Evolutionary conservation across 2,888 invertebrate species (phyloP).

Genomic region (Eurois occulta): DNA sequence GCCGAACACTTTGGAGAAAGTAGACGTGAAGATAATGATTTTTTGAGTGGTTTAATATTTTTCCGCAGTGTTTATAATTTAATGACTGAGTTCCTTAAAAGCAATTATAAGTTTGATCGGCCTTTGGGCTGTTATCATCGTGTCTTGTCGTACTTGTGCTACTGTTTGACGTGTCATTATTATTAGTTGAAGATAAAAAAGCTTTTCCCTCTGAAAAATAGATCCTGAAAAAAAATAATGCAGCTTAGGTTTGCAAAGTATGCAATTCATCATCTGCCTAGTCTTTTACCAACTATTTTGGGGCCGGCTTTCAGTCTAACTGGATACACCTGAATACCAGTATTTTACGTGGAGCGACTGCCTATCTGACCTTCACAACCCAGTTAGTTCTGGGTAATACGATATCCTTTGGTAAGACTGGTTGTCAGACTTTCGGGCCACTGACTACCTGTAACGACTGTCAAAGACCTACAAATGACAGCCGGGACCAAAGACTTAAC

Average conservation of each 20-base stretch:
- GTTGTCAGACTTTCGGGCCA: too few relatives aligned
- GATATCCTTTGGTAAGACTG: too few relatives aligned
- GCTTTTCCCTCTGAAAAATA: not conserved
- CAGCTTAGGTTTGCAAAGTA: not conserved
- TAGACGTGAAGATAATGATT: not conserved
- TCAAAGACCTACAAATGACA: too few relatives aligned
- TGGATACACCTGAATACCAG: too few relatives aligned
- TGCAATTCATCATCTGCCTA: too few relatives aligned
- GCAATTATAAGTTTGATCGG: slow-evolving; percentile 72
- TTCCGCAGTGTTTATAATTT: not conserved
- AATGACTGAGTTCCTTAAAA: slow-evolving; percentile 40
- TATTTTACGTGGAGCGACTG: too few relatives aligned
- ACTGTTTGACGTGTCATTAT: slow-evolving; percentile 64
- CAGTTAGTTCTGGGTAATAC: too few relatives aligned
- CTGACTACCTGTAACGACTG: too few relatives aligned
- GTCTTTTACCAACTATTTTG: too few relatives aligned
- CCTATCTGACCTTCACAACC: too few relatives aligned
- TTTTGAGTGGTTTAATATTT: slow-evolving; percentile 59
- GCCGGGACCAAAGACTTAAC: too few relatives aligned
- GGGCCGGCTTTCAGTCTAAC: too few relatives aligned
- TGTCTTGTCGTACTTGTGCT: slow-evolving; percentile 73
- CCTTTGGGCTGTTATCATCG: slow-evolving; percentile 75
- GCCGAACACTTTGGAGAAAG: not conserved
- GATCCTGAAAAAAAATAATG: not conserved
- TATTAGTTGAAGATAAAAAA: not conserved